Evolutionary conservation across 2,797 vertebrate genomes (phyloP).

Genomic region (Poecilia gillii): DNA sequence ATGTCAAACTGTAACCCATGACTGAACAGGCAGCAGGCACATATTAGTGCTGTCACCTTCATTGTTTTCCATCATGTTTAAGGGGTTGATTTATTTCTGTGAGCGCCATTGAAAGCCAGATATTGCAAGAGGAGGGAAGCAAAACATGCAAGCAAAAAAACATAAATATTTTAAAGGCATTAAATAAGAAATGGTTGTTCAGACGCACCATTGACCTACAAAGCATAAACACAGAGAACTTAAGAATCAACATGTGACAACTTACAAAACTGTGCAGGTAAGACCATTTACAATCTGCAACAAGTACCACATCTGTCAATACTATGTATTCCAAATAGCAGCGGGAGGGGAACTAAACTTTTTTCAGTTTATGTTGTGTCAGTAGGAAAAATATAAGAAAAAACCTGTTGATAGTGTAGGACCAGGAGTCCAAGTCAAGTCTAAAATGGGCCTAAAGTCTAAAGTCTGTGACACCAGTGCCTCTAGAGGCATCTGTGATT

Average conservation of each 20-base stretch:
- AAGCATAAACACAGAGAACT: background rate
- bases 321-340: background rate
- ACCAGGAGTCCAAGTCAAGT: background rate
- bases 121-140: no score
- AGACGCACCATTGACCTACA: background rate
- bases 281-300: background rate
- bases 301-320: background rate
- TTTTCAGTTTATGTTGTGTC: background rate
- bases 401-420: background rate
- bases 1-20: slow-evolving; percentile 33
- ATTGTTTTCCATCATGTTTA: slow-evolving; percentile 38
- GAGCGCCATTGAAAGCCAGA: slow-evolving; percentile 55
- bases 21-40: slow-evolving; percentile 9
- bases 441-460: background rate
- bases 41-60: slow-evolving; percentile 50
- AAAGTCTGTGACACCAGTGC: background rate
- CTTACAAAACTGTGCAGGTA: background rate
- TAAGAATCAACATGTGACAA: background rate
- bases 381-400: background rate
- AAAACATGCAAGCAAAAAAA: background rate
- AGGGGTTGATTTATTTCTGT: slow-evolving; percentile 8
- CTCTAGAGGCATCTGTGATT: background rate
- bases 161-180: background rate
- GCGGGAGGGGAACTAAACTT: background rate
- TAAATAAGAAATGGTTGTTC: background rate